Conservation (phyloP, 2,888 invertebrate species). For the Agrotis segetum region DNA sequence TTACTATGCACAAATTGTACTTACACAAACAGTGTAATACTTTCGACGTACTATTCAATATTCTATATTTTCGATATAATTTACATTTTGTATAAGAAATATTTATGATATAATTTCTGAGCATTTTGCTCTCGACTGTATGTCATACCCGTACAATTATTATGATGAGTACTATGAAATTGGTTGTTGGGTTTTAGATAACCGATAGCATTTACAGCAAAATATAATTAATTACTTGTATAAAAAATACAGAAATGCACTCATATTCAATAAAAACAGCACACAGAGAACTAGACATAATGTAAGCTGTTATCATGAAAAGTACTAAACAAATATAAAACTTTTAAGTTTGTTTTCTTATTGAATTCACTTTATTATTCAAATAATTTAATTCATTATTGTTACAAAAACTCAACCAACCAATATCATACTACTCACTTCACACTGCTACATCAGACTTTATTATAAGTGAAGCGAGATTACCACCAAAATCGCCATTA, state of each 20-base stretch:
- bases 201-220: not conserved
- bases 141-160: conserved; percentile 64
- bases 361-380: no score
- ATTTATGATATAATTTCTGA: conserved; percentile 42
- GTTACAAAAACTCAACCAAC: conserved; percentile 30
- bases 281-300: no score
- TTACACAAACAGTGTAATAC: conserved; percentile 43
- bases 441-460: conserved; percentile 19
- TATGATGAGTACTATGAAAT: conserved; percentile 34
- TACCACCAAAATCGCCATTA: not conserved
- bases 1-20: conserved; percentile 47
- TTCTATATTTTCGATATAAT: conserved; percentile 35
- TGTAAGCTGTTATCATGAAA: not conserved
- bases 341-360: no score
- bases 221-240: not conserved
- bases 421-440: conserved; percentile 23
- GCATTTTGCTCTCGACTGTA: conserved; percentile 56
- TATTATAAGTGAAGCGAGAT: conserved; percentile 5
- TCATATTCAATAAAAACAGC: not conserved
- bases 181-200: conserved; percentile 25
- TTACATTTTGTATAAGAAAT: conserved; percentile 37
- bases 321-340: no score
- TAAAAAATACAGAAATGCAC: not conserved
- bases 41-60: conserved; percentile 27
- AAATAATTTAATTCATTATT: no score